phyloP scores from a whole-genome alignment of 2,113 vertebrate genomes.

The Brachyistius frenatus region DNA sequence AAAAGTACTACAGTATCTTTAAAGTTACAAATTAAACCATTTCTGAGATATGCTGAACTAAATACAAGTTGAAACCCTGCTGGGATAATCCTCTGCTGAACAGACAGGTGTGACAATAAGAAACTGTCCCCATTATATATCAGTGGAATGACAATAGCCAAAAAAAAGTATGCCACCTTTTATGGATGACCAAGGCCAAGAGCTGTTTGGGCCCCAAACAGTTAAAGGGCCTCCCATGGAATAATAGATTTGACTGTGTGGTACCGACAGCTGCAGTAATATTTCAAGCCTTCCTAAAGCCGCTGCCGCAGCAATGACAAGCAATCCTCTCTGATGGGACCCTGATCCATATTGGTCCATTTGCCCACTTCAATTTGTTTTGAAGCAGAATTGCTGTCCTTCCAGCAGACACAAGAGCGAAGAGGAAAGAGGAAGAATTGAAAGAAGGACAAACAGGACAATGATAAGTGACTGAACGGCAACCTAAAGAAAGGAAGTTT shows the following conservation, averaged over 20 bases:
- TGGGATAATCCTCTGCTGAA: constrained; percentile 16
- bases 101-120: not conserved
- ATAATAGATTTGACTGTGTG: constrained; percentile 3
- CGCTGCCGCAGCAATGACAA: constrained; percentile 5
- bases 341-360: constrained; percentile 1
- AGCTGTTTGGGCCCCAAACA: not conserved
- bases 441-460: not conserved
- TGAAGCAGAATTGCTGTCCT: constrained; percentile 20
- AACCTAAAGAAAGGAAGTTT: not conserved
- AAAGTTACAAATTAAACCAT: constrained; percentile 28
- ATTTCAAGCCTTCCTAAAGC: not conserved
- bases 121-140: not conserved
- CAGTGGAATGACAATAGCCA: too few species aligned
- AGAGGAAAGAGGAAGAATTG: not conserved
- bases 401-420: not conserved
- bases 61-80: constrained; percentile 7
- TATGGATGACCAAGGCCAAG: not conserved
- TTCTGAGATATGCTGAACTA: constrained; percentile 39
- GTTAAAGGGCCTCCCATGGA: not conserved
- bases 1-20: not conserved
- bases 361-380: constrained; percentile 2
- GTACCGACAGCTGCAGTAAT: not conserved
- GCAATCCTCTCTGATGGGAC: not conserved
- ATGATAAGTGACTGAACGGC: not conserved
- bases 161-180: not conserved